Evolutionary conservation across 1,140 invertebrate species (phyloP), one percentile per base, ranked within the genome.

Genomic region (Aphelenchoides fujianensis): DNA sequence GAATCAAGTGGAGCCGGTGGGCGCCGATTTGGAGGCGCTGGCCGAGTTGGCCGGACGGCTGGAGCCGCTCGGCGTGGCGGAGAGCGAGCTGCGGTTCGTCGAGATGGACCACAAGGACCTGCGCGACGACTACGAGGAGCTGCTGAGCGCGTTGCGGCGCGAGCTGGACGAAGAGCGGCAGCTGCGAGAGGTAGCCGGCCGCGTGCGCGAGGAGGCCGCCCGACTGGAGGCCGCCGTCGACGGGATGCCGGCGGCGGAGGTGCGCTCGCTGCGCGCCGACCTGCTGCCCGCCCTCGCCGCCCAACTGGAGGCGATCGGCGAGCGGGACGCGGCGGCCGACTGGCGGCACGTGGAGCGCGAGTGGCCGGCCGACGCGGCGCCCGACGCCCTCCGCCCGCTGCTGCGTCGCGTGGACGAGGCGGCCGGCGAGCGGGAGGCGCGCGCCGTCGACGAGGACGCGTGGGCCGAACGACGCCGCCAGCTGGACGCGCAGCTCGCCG

Each of bases 51-150:
- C 55, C 7, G 27, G 34, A 23, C 5, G 34, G 34, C 19, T 59
- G 55, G 55, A 59, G 7, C 55, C 55, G 23, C 23, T 59, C 7
- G 55, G 5, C 5, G 55, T 19, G 19, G 55, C 55, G 5, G 55
- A 59, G 34, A 59, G 55, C 19, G 5, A 59, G 23, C 19, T 59
- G 5, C 55, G 55, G 34, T 59, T 59, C 19, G 55, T 59, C 5
- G 55, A 59, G 19, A 19, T 59, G 19, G 55, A 59, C 34, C 55
- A 59, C 27, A 35, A 66, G 16, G 63, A 66, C 23, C 7, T 66
- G 63, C 19, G 53, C 23, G 63, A 0, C 16, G 63, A 34, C 7
- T 66, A 37, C 63, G 27, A 66, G n/a, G 36, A 66, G 32, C 63
- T 66, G 19, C 36, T 59, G 12, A 19, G 34, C 5, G 27, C 12